Evolutionary conservation across 2,113 vertebrate species (phyloP), one percentile per base, ranked within the genome.

Genomic region (Centropus bengalensis): DNA sequence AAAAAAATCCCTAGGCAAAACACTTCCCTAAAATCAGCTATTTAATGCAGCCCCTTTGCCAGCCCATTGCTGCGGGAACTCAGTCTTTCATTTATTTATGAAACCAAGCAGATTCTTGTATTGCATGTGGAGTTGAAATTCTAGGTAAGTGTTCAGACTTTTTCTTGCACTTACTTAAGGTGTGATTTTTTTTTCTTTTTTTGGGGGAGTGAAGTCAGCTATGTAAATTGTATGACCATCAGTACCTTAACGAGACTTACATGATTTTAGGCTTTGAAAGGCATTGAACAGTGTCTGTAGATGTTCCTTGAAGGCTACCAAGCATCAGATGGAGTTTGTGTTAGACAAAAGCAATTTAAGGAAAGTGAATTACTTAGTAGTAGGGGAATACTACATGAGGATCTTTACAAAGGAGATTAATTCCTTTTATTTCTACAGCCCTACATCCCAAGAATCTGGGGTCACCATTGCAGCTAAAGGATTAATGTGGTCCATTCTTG

Each of bases 21-120:
- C 64, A 98, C 98, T 98, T 98, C 98, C 98, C 96, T 94, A 98
- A 98, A 98, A 96, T 63, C 89, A 96, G 86, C 96, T 98, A 98
- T 96, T 97, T 98, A 98, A 97, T 94, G 91, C 96, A 90, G 68
- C 86, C 91, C 66, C 79, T 94, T 85, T 94, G 94, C 91, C 91
- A 96, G 93, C 54, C 75, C 87, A 75, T 64, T 91, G 79, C 91
- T 96, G 76, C 86, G 90, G 82, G 86, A 94, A 78, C 86, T 63
- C 67, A 86, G 70, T 85, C 86, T 66, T 89, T 87, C 93, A 60
- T 87, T 88, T 94, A 59, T 91, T 88, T 81, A 91, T 40, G 30
- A 94, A 70, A 75, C 47, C 60, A 94, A 82, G 75, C 52, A 88
- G 62, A 85, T 69, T 82, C 79, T 74, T 85, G 66, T 78, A 33